Evolutionary conservation across 2,888 invertebrate genomes (phyloP), one percentile per base, ranked within the genome.

Genomic region (Cosmorhoe ocellata): DNA sequence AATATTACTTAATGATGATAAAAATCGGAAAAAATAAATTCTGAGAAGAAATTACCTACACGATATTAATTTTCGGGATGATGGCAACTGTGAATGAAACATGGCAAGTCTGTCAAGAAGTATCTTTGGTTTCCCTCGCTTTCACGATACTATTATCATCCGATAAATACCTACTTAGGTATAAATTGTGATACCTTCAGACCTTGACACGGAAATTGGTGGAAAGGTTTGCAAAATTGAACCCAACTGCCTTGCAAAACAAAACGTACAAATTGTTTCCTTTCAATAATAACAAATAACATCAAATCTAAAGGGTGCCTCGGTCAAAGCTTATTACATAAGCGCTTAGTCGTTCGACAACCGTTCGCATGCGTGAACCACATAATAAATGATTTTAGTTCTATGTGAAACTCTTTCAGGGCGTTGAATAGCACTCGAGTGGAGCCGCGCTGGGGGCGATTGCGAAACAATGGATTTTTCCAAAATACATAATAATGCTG

Each of bases 401-500:
- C 68, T 69, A 68, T 74, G 77, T 78, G 74, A 74, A 71, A 76
- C 55, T 57, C 59, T 59, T 59, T 51, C 56, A 61, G 61, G 61
- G 72, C 72, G 74, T 74, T 81, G 77, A 79, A 81, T 79, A 71
- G 69, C 69, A 82, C 59, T 74, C 76, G 66, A 84, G 85, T 57
- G 74, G 75, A 44, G 36, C n/a, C n/a, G 54, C 36, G 69, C 58
- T 73, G 82, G 84, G 84, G 85, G 84, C 82, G 89, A 89, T 89
- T 83, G 85, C 81, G 77, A 88, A 87, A 90, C 89, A 90, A 89
- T 87, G 67, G 81, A 79, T 79, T 86, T 83, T 85, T 86, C 82
- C 87, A 80, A 89, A 90, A 90, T 88, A 88, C 87, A 88, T 88
- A 88, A 89, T 88, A 89, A 87, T 83, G 80, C 75, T 74, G 77